phyloP scores from a whole-genome alignment of 1,140 invertebrate genomes.

The Drosophila nigromelanica region DNA sequence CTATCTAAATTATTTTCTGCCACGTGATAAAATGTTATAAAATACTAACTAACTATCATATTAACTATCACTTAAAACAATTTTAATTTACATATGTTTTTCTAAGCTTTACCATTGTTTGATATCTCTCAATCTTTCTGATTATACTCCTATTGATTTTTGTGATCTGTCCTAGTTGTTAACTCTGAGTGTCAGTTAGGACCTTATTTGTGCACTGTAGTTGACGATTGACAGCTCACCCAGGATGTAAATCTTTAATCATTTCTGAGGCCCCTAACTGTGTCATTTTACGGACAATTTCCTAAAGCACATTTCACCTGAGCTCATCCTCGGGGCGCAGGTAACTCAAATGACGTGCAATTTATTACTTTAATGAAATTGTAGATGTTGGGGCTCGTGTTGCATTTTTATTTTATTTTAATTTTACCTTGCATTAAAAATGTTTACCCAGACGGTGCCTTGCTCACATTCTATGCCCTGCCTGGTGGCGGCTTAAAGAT shows the following conservation, averaged over 20 bases:
- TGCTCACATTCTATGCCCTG: conserved; percentile 4
- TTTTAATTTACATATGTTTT: no score
- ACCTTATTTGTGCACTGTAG: not conserved
- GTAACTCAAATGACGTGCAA: conserved; percentile 55
- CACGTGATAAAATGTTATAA: no score
- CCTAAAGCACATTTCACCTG: conserved; percentile 4
- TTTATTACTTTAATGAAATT: conserved; percentile 80
- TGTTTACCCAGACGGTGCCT: conserved; percentile 30
- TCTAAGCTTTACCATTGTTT: no score
- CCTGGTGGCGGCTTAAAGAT: conserved; percentile 34
- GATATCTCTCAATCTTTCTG: no score
- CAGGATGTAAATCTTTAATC: conserved; percentile 5
- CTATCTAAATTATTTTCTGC: no score
- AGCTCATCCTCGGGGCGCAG: not conserved
- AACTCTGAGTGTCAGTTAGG: not conserved
- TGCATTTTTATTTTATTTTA: conserved; percentile 63
- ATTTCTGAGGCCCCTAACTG: conserved; percentile 1
- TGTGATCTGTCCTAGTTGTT: not conserved
- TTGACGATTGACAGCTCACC: conserved; percentile 3
- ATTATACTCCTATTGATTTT: conserved; percentile 3
- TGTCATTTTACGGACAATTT: conserved; percentile 39
- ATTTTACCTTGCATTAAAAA: conserved; percentile 48
- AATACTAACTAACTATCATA: no score
- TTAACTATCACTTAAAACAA: no score
- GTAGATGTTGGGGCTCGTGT: conserved; percentile 42